Evolutionary conservation across 2,113 vertebrate genomes (phyloP), one percentile per base, ranked within the genome.

Genomic region (Gavia stellata): DNA sequence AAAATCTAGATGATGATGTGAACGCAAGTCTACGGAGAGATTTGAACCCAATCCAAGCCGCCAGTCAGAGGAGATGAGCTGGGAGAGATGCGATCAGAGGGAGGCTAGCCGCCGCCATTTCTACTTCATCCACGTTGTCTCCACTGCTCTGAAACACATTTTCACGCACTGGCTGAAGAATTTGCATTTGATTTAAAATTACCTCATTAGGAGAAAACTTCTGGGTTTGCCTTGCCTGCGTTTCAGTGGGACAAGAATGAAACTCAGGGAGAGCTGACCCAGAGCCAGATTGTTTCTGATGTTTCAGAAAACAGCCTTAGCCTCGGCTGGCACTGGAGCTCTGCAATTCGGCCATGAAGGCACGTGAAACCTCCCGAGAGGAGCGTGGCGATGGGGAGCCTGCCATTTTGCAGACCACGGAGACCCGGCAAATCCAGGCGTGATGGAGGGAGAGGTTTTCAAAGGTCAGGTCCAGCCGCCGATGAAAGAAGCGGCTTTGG

Each of bases 81-180:
- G 23, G 49, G 45, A 36, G 73, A 61, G 56, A 15, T 2, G 55
- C 3, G 23, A 25, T 38, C 49, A 25, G 25, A 47, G 47, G 50
- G 21, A 52, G 38, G 17, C 20, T 17, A 7, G 24, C 8, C 0
- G 0, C 62, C 3, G 3, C 62, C 3, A 0, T 34, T 86, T 31
- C 25, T 13, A 5, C 10, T 61, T 45, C 56, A 24, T 47, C 65
- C 45, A 14, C 12, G 2, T 21, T 12, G 8, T 28, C 56, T 21
- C 38, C 28, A 28, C 62, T 67, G 10, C 44, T n/a, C 52, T 2
- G 10, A 63, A 80, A 38, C 21, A 61, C 2, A 1, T 53, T 70
- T 62, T 40, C 36, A 7, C 52, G 53, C 25, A 6, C 36, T 36
- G 44, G 29, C 12, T 71, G 56, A 47, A 24, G 20, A 42, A 50